Evolutionary conservation across 2,888 invertebrate genomes (phyloP).

Genomic region (Lasioglossum morio): DNA sequence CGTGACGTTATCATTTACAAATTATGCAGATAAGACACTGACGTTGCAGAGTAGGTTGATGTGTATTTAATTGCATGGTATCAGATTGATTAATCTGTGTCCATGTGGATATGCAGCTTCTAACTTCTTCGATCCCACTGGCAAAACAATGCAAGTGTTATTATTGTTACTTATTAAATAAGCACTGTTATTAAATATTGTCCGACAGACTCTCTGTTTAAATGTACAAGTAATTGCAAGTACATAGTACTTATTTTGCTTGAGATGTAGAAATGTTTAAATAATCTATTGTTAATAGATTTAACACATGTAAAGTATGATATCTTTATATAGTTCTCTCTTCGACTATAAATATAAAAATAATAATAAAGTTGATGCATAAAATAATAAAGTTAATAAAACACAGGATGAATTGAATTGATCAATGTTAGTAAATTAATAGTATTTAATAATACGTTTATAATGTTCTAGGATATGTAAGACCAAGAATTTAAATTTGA

Average conservation of each 20-base stretch:
- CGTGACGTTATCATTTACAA: constrained; percentile 78
- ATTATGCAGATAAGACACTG: constrained; percentile 80
- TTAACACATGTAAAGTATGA: neutral
- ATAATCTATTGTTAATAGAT: neutral
- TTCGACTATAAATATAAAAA: neutral
- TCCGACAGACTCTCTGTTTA: neutral
- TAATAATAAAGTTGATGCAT: neutral
- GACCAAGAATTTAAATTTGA: neutral
- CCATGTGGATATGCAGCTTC: constrained; percentile 36
- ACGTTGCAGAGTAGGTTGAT: constrained; percentile 75
- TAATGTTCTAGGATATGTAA: neutral
- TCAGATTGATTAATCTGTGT: constrained; percentile 64
- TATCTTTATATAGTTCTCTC: neutral
- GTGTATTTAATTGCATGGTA: constrained; percentile 79
- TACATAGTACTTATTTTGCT: neutral
- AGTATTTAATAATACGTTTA: neutral
- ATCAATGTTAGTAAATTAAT: neutral
- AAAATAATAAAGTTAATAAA: neutral
- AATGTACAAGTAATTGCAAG: neutral
- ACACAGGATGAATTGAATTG: neutral
- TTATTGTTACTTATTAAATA: neutral
- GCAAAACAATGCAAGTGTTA: neutral
- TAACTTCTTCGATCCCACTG: constrained; percentile 14
- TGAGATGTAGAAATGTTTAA: neutral
- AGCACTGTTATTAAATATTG: neutral